These are phyloP conservation scores for Zosterops borbonicus DNA, from an alignment of 2,113 vertebrate species.

Conservation along the genomic window DNA sequence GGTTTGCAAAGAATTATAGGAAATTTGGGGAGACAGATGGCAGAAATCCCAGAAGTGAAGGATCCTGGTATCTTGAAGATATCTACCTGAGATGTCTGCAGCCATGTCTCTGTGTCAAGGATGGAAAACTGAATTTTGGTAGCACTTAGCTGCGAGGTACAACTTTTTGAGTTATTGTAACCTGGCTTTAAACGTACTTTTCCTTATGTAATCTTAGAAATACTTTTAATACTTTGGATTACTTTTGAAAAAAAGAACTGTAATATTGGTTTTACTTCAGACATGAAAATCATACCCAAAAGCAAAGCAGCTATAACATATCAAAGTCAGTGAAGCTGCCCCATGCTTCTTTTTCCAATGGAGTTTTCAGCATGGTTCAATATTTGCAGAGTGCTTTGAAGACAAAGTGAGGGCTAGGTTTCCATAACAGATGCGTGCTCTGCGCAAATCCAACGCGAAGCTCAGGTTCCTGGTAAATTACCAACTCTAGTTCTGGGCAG, in stretches of 20 bases:
- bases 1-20: neutral
- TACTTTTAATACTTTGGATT: neutral
- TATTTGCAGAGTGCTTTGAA: neutral
- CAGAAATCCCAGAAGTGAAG: neutral
- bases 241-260: neutral
- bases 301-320: neutral
- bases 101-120: neutral
- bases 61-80: neutral
- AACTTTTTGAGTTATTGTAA: neutral
- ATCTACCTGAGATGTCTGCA: neutral
- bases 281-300: neutral
- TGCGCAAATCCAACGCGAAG: neutral
- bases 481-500: neutral
- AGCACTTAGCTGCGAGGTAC: accelerated
- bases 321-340: neutral
- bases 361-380: neutral
- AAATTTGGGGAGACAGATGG: neutral
- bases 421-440: neutral
- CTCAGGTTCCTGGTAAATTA: conserved; percentile 22
- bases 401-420: neutral
- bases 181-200: neutral
- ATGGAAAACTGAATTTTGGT: neutral
- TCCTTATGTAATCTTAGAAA: neutral
- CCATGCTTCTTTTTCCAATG: neutral
- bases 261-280: neutral